Percentiles rank a stretch among this genome's conserved stretches.
phyloP scores from a whole-genome alignment of 2,888 invertebrate species.

The Macroteleia sp. region DNA sequence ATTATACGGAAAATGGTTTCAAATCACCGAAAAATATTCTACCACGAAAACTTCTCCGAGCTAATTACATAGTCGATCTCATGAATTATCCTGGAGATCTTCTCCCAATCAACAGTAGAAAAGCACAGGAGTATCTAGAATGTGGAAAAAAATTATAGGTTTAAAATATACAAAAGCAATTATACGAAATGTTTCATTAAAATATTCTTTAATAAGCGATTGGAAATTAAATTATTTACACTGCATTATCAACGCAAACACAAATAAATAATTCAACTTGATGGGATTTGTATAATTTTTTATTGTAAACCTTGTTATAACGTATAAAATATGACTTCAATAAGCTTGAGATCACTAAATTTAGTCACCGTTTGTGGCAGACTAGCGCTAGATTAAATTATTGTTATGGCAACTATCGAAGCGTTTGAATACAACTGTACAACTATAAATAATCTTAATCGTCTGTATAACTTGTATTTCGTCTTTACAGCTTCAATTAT shows the following conservation, averaged over 20 bases:
- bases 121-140: slow-evolving; percentile 49
- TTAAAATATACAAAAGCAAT: not conserved
- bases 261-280: no score
- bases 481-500: not conserved
- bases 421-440: not conserved
- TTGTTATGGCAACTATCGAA: slow-evolving; percentile 17
- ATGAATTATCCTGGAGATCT: slow-evolving; percentile 85
- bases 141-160: not conserved
- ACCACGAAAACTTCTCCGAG: slow-evolving; percentile 86
- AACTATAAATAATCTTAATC: not conserved
- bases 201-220: slow-evolving; percentile 11
- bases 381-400: slow-evolving; percentile 24
- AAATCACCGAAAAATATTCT: not conserved
- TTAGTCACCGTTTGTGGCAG: slow-evolving; percentile 8
- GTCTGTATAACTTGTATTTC: not conserved
- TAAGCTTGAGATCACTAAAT: slow-evolving; percentile 47
- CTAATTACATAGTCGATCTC: slow-evolving; percentile 87
- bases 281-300: no score
- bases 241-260: not conserved
- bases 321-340: slow-evolving; percentile 21
- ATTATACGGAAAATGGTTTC: no score
- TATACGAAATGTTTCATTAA: not conserved
- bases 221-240: slow-evolving; percentile 42
- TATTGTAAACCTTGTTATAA: not conserved
- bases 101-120: slow-evolving; percentile 79